A percentile compares a stretch with the other conserved stretches of the same genome.
phyloP scores from a whole-genome alignment of 1,140 invertebrate species.

The Heliconius melpomene region DNA sequence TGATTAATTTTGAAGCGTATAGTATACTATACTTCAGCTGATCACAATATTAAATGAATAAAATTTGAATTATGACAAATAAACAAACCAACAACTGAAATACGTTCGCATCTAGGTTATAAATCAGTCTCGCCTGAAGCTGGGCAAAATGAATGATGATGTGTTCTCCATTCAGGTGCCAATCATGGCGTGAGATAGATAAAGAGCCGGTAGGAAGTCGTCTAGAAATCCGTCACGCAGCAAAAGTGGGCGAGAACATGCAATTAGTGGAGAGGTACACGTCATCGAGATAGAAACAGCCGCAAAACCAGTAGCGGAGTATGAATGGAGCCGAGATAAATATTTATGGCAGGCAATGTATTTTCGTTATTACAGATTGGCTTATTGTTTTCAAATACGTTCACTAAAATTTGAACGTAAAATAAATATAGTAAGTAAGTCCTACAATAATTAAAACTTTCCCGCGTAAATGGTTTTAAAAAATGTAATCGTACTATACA shows the following conservation, averaged over 20 bases:
- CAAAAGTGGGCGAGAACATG: conserved; percentile 62
- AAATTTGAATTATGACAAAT: not conserved
- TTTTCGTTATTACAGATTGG: not conserved
- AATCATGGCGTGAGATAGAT: conserved; percentile 58
- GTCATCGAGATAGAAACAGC: conserved; percentile 66
- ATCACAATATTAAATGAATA: not conserved
- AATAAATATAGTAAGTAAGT: not conserved
- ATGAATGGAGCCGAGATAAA: conserved; percentile 51
- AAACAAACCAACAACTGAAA: conserved; percentile 8
- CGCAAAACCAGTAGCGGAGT: conserved; percentile 32
- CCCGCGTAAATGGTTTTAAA: not conserved
- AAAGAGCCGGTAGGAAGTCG: conserved; percentile 54
- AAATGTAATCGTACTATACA: not conserved
- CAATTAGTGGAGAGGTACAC: conserved; percentile 60
- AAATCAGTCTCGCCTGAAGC: conserved; percentile 50
- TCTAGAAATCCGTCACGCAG: conserved; percentile 58
- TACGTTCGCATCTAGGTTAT: conserved; percentile 44
- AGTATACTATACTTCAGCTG: not conserved
- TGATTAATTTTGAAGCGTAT: not conserved
- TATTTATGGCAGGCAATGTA: conserved; percentile 11
- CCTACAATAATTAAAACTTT: not conserved
- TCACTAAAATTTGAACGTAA: not conserved
- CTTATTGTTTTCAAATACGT: not conserved
- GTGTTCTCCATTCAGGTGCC: conserved; percentile 56
- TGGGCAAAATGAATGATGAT: conserved; percentile 49